Conservation (phyloP, 2,797 vertebrate species). For the Cottoperca gobio region DNA sequence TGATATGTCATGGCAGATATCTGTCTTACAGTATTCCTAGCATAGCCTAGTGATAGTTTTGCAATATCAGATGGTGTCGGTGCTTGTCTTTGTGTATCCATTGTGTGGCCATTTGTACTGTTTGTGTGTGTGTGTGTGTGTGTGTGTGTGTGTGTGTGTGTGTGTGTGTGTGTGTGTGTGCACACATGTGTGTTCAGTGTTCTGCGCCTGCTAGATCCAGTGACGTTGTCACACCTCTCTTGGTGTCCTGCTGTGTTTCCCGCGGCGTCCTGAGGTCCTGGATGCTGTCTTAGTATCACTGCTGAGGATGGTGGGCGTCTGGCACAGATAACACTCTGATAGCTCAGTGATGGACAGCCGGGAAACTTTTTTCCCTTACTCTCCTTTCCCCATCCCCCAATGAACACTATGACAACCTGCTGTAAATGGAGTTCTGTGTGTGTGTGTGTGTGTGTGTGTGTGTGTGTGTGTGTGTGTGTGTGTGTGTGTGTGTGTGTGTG, state of each 20-base stretch:
- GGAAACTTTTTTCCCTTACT: slow-evolving; percentile 74
- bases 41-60: slow-evolving; percentile 73
- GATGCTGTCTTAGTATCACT: slow-evolving; percentile 80
- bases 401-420: slow-evolving; percentile 61
- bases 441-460: slow-evolving; percentile 25
- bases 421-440: slow-evolving; percentile 58
- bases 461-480: not conserved
- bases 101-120: slow-evolving; percentile 53
- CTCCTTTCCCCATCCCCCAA: slow-evolving; percentile 43
- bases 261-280: slow-evolving; percentile 80
- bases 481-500: not conserved
- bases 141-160: slow-evolving; percentile 36
- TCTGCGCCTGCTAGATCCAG: slow-evolving; percentile 70
- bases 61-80: slow-evolving; percentile 75
- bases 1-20: slow-evolving; percentile 41
- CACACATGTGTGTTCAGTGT: slow-evolving; percentile 61
- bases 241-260: slow-evolving; percentile 82
- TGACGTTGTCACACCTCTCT: slow-evolving; percentile 83
- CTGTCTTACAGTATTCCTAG: slow-evolving; percentile 47
- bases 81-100: slow-evolving; percentile 62
- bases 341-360: slow-evolving; percentile 81
- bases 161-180: slow-evolving; percentile 16
- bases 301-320: slow-evolving; percentile 82
- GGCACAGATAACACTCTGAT: slow-evolving; percentile 83
- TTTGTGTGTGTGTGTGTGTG: slow-evolving; percentile 38